Evolutionary conservation across 1,140 invertebrate genomes (phyloP), one percentile per base, ranked within the genome.

Genomic region (Acromyrmex heyeri): DNA sequence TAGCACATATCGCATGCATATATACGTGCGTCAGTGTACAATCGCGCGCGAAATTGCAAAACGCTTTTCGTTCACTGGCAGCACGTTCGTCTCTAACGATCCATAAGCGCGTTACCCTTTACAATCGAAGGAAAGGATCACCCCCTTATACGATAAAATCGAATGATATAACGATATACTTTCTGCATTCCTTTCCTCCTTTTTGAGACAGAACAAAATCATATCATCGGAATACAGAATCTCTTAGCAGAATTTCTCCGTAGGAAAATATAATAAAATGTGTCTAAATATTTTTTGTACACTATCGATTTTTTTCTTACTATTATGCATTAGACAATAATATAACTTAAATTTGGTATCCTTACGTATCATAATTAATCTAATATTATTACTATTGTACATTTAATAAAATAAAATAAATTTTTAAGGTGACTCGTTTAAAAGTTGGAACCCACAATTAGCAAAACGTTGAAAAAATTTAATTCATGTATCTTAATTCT

Each of bases 31-130:
- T 87, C 55, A 24, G 57, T 24, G 44, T 53, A 70, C 64, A 55
- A 70, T 86, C 34, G 38, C 30, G 57, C 6, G 38, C 57, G 75
- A 87, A 86, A 87, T 87, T 87, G 82, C 57, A 86, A 70, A 87
- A 86, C 65, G 64, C 44, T 64, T 38, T 50, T 55, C 64, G 59
- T 73, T 30, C 69, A 57, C 59, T 55, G 48, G 57, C 59, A 65
- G 67, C 85, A 86, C 77, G 77, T 86, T 62, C 59, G 48, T n/a
- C 34, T 21, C 75, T 87, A 87, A 78, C 73, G 65, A 78, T 86
- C 73, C 65, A 87, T 86, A 72, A 87, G 67, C 86, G 72, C 59
- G 12, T 50, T 65, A 38, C 73, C 18, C 53, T 85, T 75, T 83
- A 61, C 21, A 18, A 70, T 61, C n/a, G 53, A 0, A 27, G 7